These are phyloP conservation scores for Lasioglossum calceatum DNA, from an alignment of 2,888 invertebrate species.

Conservation along the genomic window DNA sequence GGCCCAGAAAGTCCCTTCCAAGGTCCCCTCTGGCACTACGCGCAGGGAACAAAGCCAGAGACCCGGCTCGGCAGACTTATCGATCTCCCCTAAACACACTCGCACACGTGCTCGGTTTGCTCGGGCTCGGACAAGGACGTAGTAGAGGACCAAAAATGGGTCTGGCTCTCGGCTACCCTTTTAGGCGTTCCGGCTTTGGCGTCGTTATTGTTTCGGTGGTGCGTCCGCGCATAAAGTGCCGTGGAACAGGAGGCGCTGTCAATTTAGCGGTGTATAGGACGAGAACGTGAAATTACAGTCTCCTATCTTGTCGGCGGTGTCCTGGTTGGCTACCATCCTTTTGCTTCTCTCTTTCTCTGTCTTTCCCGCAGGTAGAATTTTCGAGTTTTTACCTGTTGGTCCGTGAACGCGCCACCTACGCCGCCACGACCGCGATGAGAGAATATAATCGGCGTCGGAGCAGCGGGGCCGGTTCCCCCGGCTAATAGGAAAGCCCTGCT, in stretches of 20 bases:
- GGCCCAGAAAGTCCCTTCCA: neutral
- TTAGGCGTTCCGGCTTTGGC: conserved; percentile 54
- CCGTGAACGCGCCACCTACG: conserved; percentile 56
- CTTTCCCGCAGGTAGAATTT: neutral
- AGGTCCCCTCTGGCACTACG: conserved; percentile 32
- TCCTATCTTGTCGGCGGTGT: conserved; percentile 47
- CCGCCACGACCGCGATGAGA: conserved; percentile 25
- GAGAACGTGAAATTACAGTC: conserved; percentile 68
- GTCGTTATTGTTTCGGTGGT: conserved; percentile 72
- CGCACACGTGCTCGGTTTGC: neutral
- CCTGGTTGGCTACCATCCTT: conserved; percentile 6
- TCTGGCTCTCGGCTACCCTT: conserved; percentile 51
- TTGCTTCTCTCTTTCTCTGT: neutral
- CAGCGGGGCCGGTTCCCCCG: conserved; percentile 39
- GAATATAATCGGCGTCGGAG: conserved; percentile 64
- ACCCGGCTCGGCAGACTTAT: conserved; percentile 57
- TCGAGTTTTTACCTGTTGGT: conserved; percentile 28
- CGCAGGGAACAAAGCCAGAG: conserved; percentile 52
- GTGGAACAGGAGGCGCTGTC: conserved; percentile 67
- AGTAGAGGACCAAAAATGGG: conserved; percentile 63
- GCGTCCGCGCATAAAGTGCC: conserved; percentile 66
- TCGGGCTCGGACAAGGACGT: conserved; percentile 47
- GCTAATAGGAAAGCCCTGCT: conserved; percentile 78
- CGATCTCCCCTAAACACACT: conserved; percentile 37
- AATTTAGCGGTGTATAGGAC: conserved; percentile 67